Evolutionary conservation across 2,113 vertebrate species (phyloP), one percentile per base, ranked within the genome.

Genomic region (Rousettus leschenaultii): DNA sequence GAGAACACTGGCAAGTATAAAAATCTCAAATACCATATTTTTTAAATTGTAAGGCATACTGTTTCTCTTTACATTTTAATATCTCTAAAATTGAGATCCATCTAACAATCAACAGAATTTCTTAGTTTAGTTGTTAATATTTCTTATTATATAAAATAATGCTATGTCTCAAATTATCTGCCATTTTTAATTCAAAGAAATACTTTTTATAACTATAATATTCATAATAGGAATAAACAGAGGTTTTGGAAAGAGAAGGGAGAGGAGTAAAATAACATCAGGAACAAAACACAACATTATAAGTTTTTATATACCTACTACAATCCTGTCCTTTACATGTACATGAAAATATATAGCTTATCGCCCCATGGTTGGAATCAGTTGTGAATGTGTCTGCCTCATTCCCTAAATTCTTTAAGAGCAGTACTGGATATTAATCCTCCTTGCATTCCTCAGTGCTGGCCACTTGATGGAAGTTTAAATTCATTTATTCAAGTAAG

Each of bases 401-500:
- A 14, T 6, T 77, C 53, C 22, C 16, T 45, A 80, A 77, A 91
- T 13, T 53, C 24, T 53, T 61, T 79, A 82, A 70, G 21, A 86
- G 7, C 4, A 78, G n/a, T 30, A 53, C 33, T 45, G 7, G 13
- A 2, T 68, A 65, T 57, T 75, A 65, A 78, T 83, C 12, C 0
- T 59, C 28, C 1, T 79, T 53, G 7, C 91, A 74, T 91, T 73
- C 48, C 61, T 15, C n/a, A 45, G 45, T 13, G 26, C 45, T 78
- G 35, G 35, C 12, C 28, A 86, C 57, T 70, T 78, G 7, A 74
- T 75, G 63, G 53, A 89, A 57, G 11, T 57, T 82, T 65, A 77
- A 78, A 89, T 57, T 83, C 48, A 93, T 92, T 86, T 93, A 66
- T 93, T 91, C 43, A 88, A 95, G 40, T 57, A 86, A 79, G 59